Base-by-base conservation (phyloP, 2,113 vertebrate genomes). In the Candoia aspera region DNA sequence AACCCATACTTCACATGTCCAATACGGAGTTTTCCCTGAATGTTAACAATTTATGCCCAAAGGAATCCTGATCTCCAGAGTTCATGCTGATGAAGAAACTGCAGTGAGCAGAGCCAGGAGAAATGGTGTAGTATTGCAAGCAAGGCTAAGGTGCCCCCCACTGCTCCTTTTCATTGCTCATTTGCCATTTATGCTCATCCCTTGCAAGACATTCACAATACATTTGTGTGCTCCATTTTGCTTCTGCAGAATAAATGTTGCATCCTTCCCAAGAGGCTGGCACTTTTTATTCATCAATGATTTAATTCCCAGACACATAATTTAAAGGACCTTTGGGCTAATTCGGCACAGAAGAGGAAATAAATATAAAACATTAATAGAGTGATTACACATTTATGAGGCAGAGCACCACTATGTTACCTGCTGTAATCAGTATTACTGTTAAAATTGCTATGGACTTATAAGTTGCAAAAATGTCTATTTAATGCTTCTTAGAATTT, bases 321-420 rank as follows among this genome's bases (percentile, higher is more conserved):
- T 92, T 89, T 84, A 92, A 89, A 84, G 57, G 42, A 89, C 87
- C 91, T 92, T 49, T 89, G 91, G 58, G 87, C 57, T 92, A 92
- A 92, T 89, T 62, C 62, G 23, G 73, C 91, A 85, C 79, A 83
- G 58, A 84, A 92, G 91, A 89, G 73, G 91, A 92, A 92, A 89
- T 92, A 92, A 92, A 89, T 92, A 85, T 92, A 92, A 92, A 92
- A 92, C 60, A 92, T 92, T 92, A 89, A 92, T 89, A 62, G 73
- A 89, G 57, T 92, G 87, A 92, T 89, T 92, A 89, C 49, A 92
- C 60, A 92, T 92, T 92, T 92, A 92, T 92, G 91, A 92, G 42
- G 55, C 68, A 89, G 68, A 42, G 73, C 60, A 13, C 46, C 37
- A 58, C 91, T 85, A 62, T 59, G 84, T 92, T 92, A 89, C 91